These are phyloP conservation scores for Litocranius walleri DNA, from an alignment of 2,113 vertebrate species.

Conservation along the genomic window DNA sequence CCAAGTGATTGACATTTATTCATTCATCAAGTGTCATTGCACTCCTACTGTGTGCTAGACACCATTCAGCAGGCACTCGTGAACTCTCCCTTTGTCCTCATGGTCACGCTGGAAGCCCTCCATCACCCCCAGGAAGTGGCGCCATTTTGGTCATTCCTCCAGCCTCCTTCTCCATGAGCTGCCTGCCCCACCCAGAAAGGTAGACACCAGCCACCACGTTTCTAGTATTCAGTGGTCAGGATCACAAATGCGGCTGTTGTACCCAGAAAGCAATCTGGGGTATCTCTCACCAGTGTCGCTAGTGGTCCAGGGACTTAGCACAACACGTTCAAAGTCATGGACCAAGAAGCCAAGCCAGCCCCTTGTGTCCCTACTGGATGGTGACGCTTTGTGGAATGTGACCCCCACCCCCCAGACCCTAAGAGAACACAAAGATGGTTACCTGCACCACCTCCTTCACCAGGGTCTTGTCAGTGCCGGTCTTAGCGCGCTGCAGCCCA, in stretches of 20 bases:
- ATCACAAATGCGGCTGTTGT: accelerated
- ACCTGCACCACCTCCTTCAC: conserved; percentile 98
- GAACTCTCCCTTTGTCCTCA: background rate
- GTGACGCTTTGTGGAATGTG: background rate
- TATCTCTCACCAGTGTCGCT: accelerated
- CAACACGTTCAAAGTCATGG: background rate
- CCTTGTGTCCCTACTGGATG: background rate
- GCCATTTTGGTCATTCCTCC: background rate
- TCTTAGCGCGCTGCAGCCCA: conserved; percentile 95
- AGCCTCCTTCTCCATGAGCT: background rate
- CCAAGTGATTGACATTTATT: background rate
- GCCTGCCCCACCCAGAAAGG: background rate
- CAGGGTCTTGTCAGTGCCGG: conserved; percentile 95
- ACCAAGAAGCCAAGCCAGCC: too few species aligned
- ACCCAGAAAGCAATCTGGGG: too few species aligned
- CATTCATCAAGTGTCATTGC: background rate
- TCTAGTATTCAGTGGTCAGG: accelerated
- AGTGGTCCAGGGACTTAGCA: background rate
- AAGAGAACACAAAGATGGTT: background rate
- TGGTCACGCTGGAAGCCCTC: background rate
- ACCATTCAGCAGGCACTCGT: accelerated
- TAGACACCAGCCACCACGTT: accelerated
- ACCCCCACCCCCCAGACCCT: background rate
- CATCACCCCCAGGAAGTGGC: accelerated
- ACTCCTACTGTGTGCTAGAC: background rate